Evolutionary conservation across 1,140 invertebrate species (phyloP), one percentile per base, ranked within the genome.

Genomic region (Chymomyza costata): DNA sequence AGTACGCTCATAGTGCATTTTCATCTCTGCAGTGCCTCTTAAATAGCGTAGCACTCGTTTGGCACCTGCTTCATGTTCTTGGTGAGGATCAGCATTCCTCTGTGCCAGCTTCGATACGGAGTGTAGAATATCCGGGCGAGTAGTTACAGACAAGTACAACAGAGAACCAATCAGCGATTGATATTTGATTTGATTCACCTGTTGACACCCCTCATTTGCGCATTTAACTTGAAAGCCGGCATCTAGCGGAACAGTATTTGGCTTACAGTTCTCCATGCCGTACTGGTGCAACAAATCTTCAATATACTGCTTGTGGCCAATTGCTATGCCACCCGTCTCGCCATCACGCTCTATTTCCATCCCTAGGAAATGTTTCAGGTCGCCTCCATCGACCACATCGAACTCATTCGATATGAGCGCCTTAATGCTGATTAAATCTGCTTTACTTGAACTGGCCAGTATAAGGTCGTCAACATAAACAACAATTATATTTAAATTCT

Each of bases 311-410:
- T 40, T 30, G 19, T 55, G 51, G 5, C 46, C 13, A 6, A 62
- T 47, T 18, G 34, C 2, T n/a, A 61, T 50, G 21, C 13, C 34
- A n/a, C 39, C 46, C 5, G 14, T 51, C 34, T 44, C 34, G 17
- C 25, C 39, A 25, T 47, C n/a, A 47, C 59, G 50, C 3, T 44
- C 47, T 35, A 86, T 82, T 55, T 76, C 58, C 16, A 84, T 80
- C 8, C 83, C 78, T 40, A 86, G 53, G 60, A 47, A 85, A 35
- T 71, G 31, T 1, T 47, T 28, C 3, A 50, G 15, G 2, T 17
- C 3, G n/a, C 48, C 19, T 1, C 44, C 28, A 35, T 59, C 28
- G 3, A 51, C 82, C 1, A 84, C 82, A 37, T 81, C 21, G 43
- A 86, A 83, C 38, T 44, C 25, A 10, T 35, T 41, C 3, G 47